phyloP scores from a whole-genome alignment of 1,140 invertebrate genomes.

The Agrypnia vestita region DNA sequence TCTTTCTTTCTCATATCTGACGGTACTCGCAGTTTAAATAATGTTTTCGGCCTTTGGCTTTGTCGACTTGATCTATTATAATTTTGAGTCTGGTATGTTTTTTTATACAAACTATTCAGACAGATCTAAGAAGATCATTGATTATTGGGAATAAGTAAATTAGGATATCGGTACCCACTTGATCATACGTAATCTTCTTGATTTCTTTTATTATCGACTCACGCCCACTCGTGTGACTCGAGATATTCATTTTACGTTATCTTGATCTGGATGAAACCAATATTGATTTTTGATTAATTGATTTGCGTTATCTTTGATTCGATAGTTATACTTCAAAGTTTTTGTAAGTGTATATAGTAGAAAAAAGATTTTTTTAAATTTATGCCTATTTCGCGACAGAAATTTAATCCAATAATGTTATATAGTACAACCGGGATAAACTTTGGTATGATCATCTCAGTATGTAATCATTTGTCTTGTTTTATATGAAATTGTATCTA shows the following conservation, averaged over 20 bases:
- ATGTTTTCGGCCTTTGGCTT: too few relatives aligned
- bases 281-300: constrained; percentile 20
- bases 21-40: too few relatives aligned
- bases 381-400: too few relatives aligned
- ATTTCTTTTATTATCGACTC: neutral
- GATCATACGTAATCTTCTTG: constrained; percentile 25
- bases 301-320: neutral
- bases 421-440: too few relatives aligned
- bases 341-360: too few relatives aligned
- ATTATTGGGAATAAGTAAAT: constrained; percentile 40
- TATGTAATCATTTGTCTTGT: too few relatives aligned
- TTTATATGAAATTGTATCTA: too few relatives aligned
- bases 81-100: neutral
- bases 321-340: too few relatives aligned
- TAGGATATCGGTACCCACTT: constrained; percentile 17
- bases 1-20: too few relatives aligned
- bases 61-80: neutral
- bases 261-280: neutral
- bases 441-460: too few relatives aligned
- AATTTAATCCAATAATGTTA: too few relatives aligned
- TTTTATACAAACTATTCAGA: constrained; percentile 9
- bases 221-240: neutral
- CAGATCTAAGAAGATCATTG: constrained; percentile 32
- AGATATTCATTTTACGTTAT: neutral
- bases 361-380: too few relatives aligned